Evolutionary conservation across 2,113 vertebrate genomes (phyloP).

Genomic region (Prinia subflava): DNA sequence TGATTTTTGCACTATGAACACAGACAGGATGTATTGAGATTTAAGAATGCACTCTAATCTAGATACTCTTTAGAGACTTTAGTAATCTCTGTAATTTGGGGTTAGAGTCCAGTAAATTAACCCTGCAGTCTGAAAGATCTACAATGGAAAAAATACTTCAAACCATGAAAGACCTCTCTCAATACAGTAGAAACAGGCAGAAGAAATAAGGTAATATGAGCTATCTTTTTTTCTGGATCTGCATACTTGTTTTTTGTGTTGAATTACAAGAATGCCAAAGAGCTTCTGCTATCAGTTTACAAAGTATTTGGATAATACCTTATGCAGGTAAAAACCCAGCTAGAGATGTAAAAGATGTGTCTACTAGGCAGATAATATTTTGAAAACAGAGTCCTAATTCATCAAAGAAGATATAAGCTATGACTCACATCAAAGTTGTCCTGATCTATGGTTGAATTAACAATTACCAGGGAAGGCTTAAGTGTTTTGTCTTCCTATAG

Average conservation of each 20-base stretch:
- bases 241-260: not conserved
- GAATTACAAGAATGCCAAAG: not conserved
- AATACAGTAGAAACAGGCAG: not conserved
- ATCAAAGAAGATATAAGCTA: conserved; percentile 58
- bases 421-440: conserved; percentile 24
- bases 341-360: not conserved
- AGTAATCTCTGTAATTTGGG: not conserved
- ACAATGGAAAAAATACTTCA: not conserved
- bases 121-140: not conserved
- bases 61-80: not conserved
- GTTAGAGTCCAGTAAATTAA: not conserved
- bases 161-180: not conserved
- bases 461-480: conserved; percentile 16
- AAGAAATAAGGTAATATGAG: not conserved
- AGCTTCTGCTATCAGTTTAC: not conserved
- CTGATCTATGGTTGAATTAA: conserved; percentile 30
- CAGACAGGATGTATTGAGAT: not conserved
- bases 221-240: not conserved
- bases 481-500: conserved; percentile 1
- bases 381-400: conserved; percentile 45
- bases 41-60: not conserved
- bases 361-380: not conserved
- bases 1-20: not conserved
- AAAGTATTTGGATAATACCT: not conserved
- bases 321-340: not conserved